These are phyloP conservation scores for Paramacrobiotus metropolitanus DNA, from an alignment of 1,140 invertebrate species.

Conservation along the genomic window DNA sequence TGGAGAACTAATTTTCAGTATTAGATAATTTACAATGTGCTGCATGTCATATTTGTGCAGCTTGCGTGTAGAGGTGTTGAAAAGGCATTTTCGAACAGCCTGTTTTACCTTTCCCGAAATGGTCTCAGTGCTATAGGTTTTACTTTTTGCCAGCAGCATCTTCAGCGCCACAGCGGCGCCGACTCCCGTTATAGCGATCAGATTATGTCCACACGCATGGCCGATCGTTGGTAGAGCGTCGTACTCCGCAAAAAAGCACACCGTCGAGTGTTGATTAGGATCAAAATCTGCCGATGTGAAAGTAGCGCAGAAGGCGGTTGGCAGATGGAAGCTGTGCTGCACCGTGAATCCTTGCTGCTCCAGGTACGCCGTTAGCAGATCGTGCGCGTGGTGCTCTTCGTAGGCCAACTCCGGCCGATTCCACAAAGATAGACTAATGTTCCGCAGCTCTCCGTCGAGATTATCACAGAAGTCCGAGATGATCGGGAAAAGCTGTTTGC, in stretches of 20 bases:
- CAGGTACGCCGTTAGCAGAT: conserved; percentile 17
- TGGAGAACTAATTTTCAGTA: too few species aligned
- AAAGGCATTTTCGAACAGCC: too few species aligned
- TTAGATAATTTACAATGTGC: too few species aligned
- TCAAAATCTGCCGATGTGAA: conserved; percentile 4
- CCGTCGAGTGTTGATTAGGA: conserved; percentile 12
- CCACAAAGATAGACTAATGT: conserved; percentile 16
- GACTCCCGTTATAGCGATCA: conserved; percentile 20
- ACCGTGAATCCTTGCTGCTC: conserved; percentile 18
- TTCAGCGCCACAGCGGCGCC: conserved; percentile 15
- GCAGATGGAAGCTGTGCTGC: conserved; percentile 16
- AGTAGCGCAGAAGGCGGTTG: conserved; percentile 20
- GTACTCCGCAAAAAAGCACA: conserved; percentile 20
- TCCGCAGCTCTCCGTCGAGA: not conserved
- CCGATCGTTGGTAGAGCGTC: conserved; percentile 22
- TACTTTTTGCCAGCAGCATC: not conserved
- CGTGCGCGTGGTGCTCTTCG: conserved; percentile 20
- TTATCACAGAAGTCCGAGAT: too few species aligned
- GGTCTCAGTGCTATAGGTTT: too few species aligned
- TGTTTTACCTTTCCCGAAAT: too few species aligned
- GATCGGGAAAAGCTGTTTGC: too few species aligned
- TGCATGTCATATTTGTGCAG: too few species aligned
- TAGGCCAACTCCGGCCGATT: conserved; percentile 20
- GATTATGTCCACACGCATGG: conserved; percentile 22
- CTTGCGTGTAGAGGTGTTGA: too few species aligned